Base-by-base conservation (phyloP, 1,140 invertebrate genomes). In the Neocloeon triangulifer region DNA sequence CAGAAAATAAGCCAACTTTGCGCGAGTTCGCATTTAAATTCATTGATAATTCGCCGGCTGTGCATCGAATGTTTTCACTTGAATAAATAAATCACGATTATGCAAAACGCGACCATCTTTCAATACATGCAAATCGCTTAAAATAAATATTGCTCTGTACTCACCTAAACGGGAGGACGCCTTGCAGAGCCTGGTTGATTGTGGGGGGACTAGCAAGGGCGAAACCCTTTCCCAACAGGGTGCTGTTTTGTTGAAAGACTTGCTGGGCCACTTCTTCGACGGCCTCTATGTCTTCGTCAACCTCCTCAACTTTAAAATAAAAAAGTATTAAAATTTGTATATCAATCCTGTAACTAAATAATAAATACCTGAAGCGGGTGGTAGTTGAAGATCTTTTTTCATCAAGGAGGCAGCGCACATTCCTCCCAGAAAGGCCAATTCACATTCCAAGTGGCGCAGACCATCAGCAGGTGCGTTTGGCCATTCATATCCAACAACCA, bases 401-500 rank as follows among this genome's bases (percentile, higher is more conserved):
- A 88, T 81, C 2, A 89, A 63, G 50, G 79, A 76, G 8, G 76
- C 72, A 33, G 76, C 74, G 57, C 86, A 91, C 56, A 85, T 77
- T 34, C 85, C 85, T 13, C 82, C 86, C 9, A 91, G 59, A 56
- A 85, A 88, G 2, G 81, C 63, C 20, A 95, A 56, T 54, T 95
- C 89, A 48, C 79, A 80, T 56, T 95, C 89, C 12, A 94, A 52
- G 40, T 77, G 70, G 35, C 68, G 66, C 9, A 91, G 53, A 23
- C 69, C 64, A 25, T 53, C 52, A 18, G 57, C 58, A 17, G 58
- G 51, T 5, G 56, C 51, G 27, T 37, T 33, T 22, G 63, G 60
- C 70, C 81, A 88, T 46, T 94, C 85, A 53, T 91, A 92, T 16
- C 88, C 89, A 30, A 88, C 69, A 21, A 91, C 73, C 12, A 88